A percentile compares a stretch with the other conserved stretches of the same genome.
These are phyloP conservation scores for Aplodontia rufa DNA, from an alignment of 2,113 vertebrate genomes.

Conservation along the genomic window DNA sequence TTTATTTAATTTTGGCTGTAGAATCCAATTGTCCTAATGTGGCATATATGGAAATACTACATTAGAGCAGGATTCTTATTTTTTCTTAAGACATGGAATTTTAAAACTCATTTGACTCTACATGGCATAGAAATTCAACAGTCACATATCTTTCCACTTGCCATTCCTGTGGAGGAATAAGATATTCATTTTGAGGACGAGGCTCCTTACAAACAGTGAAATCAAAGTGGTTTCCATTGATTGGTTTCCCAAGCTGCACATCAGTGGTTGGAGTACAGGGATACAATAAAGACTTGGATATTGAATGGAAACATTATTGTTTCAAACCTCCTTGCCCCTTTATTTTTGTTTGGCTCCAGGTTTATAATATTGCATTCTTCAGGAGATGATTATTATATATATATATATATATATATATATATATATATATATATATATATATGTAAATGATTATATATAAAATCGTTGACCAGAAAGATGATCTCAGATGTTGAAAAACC, in stretches of 20 bases:
- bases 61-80: not conserved
- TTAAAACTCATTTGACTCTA: not conserved
- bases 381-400: not conserved
- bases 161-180: not conserved
- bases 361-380: not conserved
- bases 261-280: not conserved
- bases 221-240: not conserved
- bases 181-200: not conserved
- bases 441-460: not conserved
- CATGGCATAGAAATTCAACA: not conserved
- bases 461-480: not conserved
- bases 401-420: too few species aligned
- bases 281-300: not conserved
- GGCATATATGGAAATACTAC: not conserved
- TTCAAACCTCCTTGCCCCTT: rapidly evolving
- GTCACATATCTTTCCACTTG: too few species aligned
- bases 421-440: too few species aligned
- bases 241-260: too few species aligned
- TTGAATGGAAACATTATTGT: not conserved
- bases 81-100: not conserved
- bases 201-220: not conserved
- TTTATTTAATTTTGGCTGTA: not conserved
- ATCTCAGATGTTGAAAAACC: not conserved
- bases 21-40: not conserved
- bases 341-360: not conserved